Evolutionary conservation across 2,888 invertebrate genomes (phyloP).

Genomic region (Lumbricus terrestris): DNA sequence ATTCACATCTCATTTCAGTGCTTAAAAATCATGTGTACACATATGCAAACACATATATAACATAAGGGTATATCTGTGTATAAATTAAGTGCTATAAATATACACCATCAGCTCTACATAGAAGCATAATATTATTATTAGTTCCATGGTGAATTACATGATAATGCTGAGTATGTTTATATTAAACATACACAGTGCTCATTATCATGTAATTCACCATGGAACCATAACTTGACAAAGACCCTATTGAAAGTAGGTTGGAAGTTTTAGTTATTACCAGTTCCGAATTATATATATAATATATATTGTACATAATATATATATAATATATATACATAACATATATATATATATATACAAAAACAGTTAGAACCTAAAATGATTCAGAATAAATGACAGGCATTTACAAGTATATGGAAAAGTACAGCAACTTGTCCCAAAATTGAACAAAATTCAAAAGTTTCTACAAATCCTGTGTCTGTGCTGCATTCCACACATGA

Average conservation of each 20-base stretch:
- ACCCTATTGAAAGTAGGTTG: background rate
- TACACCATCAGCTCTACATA: background rate
- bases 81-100: background rate
- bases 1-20: background rate
- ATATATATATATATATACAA: background rate
- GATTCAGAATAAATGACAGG: background rate
- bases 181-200: background rate
- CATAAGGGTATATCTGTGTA: background rate
- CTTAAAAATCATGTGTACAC: background rate
- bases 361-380: background rate
- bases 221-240: background rate
- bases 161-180: too few species aligned
- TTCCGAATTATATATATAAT: background rate
- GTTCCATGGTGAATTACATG: too few species aligned
- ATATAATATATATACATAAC: too few species aligned
- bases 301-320: too few species aligned
- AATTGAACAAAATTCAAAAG: background rate
- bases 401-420: background rate
- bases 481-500: background rate
- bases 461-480: background rate
- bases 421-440: background rate
- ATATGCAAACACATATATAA: background rate
- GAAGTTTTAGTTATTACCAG: background rate
- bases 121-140: too few species aligned
- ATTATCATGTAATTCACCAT: background rate